Conservation (phyloP, 2,888 invertebrate species). For the Erebia ligea region DNA sequence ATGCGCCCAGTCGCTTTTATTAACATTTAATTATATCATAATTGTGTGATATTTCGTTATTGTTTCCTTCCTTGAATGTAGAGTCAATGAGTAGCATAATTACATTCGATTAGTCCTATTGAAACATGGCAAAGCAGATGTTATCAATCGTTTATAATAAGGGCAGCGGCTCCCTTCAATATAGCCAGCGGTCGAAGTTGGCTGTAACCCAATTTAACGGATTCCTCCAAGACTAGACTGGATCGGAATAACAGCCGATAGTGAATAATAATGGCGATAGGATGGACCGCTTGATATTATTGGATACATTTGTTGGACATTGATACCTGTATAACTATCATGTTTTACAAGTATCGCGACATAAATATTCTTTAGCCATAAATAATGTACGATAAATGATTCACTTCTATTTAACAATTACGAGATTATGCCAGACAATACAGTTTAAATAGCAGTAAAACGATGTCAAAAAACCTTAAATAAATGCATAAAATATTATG, state of each 20-base stretch:
- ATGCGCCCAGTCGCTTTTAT: slow-evolving; percentile 50
- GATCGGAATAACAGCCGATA: slow-evolving; percentile 45
- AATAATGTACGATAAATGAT: background rate
- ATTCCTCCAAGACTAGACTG: slow-evolving; percentile 54
- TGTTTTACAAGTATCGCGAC: background rate
- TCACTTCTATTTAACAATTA: background rate
- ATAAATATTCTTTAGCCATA: background rate
- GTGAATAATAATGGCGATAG: slow-evolving; percentile 24
- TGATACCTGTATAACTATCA: background rate
- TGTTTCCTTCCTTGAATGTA: slow-evolving; percentile 41
- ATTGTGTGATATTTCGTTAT: slow-evolving; percentile 51
- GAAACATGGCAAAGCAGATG: slow-evolving; percentile 52
- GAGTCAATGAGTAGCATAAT: slow-evolving; percentile 29
- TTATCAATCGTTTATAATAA: slow-evolving; percentile 60
- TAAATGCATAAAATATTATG: no score
- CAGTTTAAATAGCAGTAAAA: no score
- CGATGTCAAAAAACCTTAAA: no score
- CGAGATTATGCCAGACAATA: background rate
- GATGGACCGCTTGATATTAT: slow-evolving; percentile 12
- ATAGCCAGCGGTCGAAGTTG: slow-evolving; percentile 66
- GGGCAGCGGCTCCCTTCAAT: slow-evolving; percentile 59
- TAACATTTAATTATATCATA: slow-evolving; percentile 40
- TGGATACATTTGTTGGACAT: slow-evolving; percentile 4
- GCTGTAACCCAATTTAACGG: slow-evolving; percentile 68
- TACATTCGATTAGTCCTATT: slow-evolving; percentile 44